A percentile compares a stretch with the other conserved stretches of the same genome.
Conservation (phyloP, 2,797 vertebrate genomes). For the Microtus agrestis region DNA sequence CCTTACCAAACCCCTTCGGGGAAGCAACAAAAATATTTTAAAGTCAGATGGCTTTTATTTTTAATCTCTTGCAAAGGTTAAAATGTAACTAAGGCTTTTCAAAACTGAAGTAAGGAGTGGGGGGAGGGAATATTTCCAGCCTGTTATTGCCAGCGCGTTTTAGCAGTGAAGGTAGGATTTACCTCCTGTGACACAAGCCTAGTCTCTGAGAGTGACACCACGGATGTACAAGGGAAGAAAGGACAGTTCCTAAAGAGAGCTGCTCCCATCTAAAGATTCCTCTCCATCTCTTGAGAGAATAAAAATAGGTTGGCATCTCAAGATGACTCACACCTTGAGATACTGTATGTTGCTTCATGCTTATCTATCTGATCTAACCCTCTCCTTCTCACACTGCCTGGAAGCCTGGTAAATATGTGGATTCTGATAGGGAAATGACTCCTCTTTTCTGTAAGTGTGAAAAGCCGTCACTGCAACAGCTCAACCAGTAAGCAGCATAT, state of each 20-base stretch:
- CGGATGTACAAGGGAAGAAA: neutral
- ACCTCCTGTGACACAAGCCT: slow-evolving; percentile 16
- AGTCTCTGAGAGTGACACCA: slow-evolving; percentile 2
- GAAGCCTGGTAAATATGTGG: slow-evolving; percentile 63
- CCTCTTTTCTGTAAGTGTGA: slow-evolving; percentile 10
- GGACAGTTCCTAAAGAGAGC: slow-evolving; percentile 58
- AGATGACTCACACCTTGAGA: slow-evolving; percentile 67
- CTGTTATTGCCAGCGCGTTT: slow-evolving; percentile 60
- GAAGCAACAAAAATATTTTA: neutral
- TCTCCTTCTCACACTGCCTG: slow-evolving; percentile 69
- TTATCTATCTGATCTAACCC: slow-evolving; percentile 65
- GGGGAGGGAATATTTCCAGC: neutral
- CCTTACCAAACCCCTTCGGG: neutral
- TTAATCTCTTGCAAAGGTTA: slow-evolving; percentile 60
- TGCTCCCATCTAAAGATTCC: slow-evolving; percentile 62
- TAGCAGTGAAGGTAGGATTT: slow-evolving; percentile 22
- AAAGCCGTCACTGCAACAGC: slow-evolving; percentile 25
- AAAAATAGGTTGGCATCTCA: slow-evolving; percentile 75
- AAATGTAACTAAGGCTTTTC: slow-evolving; percentile 10
- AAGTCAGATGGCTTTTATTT: slow-evolving; percentile 49
- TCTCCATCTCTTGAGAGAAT: slow-evolving; percentile 59
- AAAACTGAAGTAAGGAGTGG: slow-evolving; percentile 33
- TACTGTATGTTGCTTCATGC: slow-evolving; percentile 59
- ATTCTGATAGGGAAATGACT: slow-evolving; percentile 65
- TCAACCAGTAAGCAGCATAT: slow-evolving; percentile 70